Conservation (phyloP, 2,113 vertebrate species). For the Lepus timidus region DNA sequence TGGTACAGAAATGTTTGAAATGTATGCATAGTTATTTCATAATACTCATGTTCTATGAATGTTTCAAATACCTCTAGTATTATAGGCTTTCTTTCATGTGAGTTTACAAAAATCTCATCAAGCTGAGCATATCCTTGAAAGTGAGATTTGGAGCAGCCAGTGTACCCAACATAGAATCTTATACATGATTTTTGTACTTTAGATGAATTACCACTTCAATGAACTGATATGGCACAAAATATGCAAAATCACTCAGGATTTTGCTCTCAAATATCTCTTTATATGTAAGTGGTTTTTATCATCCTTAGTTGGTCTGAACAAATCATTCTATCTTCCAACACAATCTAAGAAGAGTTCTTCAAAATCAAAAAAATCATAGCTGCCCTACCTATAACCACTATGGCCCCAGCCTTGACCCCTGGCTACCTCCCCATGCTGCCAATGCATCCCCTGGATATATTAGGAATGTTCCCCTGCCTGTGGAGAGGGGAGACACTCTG, state of each 20-base stretch:
- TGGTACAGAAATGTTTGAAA: no score
- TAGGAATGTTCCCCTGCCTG: no score
- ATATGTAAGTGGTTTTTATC: not conserved
- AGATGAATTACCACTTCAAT: not conserved
- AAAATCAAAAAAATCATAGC: no score
- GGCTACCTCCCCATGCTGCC: no score
- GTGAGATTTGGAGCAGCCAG: not conserved
- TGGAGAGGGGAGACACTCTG: no score
- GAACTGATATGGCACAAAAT: not conserved
- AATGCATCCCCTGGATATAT: no score
- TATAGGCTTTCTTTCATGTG: not conserved
- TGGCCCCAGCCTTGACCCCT: no score
- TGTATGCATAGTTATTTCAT: no score
- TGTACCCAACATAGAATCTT: not conserved
- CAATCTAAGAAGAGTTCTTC: not conserved
- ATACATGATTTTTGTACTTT: not conserved
- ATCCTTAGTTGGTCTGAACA: not conserved
- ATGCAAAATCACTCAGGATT: conserved; percentile 18
- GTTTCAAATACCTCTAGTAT: no score
- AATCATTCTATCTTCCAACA: not conserved
- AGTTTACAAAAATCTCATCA: not conserved
- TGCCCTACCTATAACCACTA: no score
- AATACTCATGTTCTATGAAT: no score
- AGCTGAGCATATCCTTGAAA: not conserved
- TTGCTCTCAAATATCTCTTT: not conserved